These are phyloP conservation scores for Petrolisthes manimaculis DNA, from an alignment of 2,888 invertebrate genomes.

Conservation along the genomic window DNA sequence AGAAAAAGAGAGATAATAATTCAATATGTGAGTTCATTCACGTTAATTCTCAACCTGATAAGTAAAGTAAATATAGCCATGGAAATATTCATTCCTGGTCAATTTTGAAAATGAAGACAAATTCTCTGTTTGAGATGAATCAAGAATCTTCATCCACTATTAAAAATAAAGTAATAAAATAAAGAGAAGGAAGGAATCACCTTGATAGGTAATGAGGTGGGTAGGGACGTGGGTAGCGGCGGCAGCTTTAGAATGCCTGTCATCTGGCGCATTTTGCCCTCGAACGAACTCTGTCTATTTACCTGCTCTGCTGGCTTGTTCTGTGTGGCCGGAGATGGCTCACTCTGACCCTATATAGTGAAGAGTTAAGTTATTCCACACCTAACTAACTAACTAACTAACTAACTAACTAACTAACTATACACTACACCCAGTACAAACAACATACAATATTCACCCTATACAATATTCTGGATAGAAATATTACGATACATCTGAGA, in stretches of 20 bases:
- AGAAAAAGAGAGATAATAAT: too few relatives aligned
- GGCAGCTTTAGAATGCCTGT: constrained; percentile 59
- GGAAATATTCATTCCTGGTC: too few relatives aligned
- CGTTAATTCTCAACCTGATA: too few relatives aligned
- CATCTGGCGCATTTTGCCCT: constrained; percentile 60
- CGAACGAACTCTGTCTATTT: constrained; percentile 59
- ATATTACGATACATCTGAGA: too few relatives aligned
- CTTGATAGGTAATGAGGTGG: constrained; percentile 58
- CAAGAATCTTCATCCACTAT: too few relatives aligned
- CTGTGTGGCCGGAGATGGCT: constrained; percentile 39
- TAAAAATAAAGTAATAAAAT: too few relatives aligned
- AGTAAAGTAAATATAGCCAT: too few relatives aligned
- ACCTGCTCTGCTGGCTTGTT: constrained; percentile 45
- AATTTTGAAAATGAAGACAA: too few relatives aligned
- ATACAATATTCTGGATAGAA: too few relatives aligned
- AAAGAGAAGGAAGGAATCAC: constrained; percentile 46
- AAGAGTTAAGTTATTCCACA: background rate
- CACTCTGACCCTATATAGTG: constrained; percentile 45
- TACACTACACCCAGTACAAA: constrained; percentile 7
- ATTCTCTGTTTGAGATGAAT: too few relatives aligned
- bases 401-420: background rate
- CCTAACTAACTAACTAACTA: background rate
- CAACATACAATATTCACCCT: too few relatives aligned
- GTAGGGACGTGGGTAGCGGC: constrained; percentile 52
- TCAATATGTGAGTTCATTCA: too few relatives aligned